Evolutionary conservation across 2,888 invertebrate species (phyloP), one percentile per base, ranked within the genome.

Genomic region (Hesperia comma): DNA sequence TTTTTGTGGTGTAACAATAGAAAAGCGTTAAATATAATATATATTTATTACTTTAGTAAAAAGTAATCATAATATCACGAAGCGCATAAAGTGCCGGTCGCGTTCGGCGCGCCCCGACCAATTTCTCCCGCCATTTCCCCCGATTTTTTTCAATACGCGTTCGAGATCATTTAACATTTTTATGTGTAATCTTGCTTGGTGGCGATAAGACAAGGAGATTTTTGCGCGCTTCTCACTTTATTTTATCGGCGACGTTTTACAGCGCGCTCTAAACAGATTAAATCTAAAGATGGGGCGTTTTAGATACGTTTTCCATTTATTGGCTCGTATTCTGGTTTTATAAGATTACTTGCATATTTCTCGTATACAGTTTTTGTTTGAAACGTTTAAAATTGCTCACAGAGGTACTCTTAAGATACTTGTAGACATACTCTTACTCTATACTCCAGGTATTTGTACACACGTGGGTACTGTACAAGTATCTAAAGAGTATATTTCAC

Each of bases 121-220:
- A 87, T 88, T 88, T 85, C 82, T 76, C 82, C 81, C 78, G 81
- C 80, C 83, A 83, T 87, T 87, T 85, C 86, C 84, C 82, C 79
- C 81, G 82, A 85, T 88, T 91, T 90, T 67, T 92, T 92, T 90
- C 91, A 90, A 91, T 90, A 90, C 87, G 83, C 88, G 89, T 90
- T 91, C 88, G 78, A 85, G 89, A 88, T 87, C 90, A 89, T 92
- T 92, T 90, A 92, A 91, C 92, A 92, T 92, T 92, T 92, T 92
- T 92, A 92, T 92, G 92, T 92, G 90, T 92, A 91, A 92, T 91
- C 89, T 88, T 83, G 86, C 88, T 84, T 77, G 86, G 83, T 85
- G 85, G 87, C 86, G 88, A 90, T 88, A 86, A 88, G 89, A 85
- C 86, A 83, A 87, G 85, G 81, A 84, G 86, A 87, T 88, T 88